Evolutionary conservation across 2,888 invertebrate genomes (phyloP).

Genomic region (Pachydiplax longipennis): DNA sequence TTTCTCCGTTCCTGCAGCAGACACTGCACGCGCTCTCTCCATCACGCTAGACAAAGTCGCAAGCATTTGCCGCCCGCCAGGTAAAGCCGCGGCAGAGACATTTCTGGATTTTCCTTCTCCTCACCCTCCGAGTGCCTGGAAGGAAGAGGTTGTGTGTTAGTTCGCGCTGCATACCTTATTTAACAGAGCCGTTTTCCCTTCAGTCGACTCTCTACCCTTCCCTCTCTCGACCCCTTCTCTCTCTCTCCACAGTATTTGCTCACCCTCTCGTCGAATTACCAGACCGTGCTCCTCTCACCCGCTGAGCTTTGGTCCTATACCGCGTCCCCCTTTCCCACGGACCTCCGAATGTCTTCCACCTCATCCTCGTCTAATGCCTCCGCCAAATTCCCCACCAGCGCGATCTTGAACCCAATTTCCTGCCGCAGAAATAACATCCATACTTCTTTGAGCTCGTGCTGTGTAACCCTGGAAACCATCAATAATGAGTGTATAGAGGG

Average conservation of each 20-base stretch:
- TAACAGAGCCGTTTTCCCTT: background rate
- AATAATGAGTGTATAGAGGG: slow-evolving; percentile 23
- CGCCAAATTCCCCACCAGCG: background rate
- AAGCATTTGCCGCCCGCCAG: background rate
- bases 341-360: background rate
- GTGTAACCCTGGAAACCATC: slow-evolving; percentile 36
- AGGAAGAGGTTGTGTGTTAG: background rate
- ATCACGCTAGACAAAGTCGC: background rate
- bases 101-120: background rate
- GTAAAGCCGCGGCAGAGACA: background rate
- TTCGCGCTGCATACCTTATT: background rate
- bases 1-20: background rate
- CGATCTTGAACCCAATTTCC: slow-evolving; percentile 41
- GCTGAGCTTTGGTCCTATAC: background rate
- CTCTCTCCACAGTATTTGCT: background rate
- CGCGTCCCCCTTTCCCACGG: background rate
- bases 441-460: slow-evolving; percentile 14
- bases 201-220: background rate
- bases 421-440: slow-evolving; percentile 41
- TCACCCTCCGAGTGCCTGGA: background rate
- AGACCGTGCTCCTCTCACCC: slow-evolving; percentile 26
- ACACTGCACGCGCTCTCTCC: background rate
- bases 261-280: slow-evolving; percentile 33
- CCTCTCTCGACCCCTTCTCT: background rate
- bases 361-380: background rate